Evolutionary conservation across 2,113 vertebrate genomes (phyloP), one percentile per base, ranked within the genome.

Genomic region (Procavia capensis): DNA sequence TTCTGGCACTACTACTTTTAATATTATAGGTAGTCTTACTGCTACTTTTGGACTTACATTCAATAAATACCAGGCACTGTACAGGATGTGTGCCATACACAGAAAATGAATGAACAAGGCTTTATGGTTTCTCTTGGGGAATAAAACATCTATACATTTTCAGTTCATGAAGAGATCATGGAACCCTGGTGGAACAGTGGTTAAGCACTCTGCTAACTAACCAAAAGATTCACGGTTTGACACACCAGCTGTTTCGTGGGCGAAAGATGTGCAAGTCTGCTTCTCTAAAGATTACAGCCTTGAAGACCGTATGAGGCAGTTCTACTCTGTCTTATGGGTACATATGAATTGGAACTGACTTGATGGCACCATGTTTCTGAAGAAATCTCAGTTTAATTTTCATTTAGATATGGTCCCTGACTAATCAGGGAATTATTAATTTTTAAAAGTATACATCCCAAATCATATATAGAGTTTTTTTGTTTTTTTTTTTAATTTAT

Each of bases 61-160:
- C 50, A 82, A 22, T 94, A 94, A 93, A 95, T 96, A 45, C 45
- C 39, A 80, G 63, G 45, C 34, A 68, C 64, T 72, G 25, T 54
- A 88, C 29, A 76, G 82, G 57, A 91, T 66, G 27, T 45, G 5
- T 85, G 20, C 41, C 79, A 68, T 39, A 88, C 59, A 76, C 90
- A 82, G 88, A 89, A 87, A 92, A 93, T 57, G 54, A 85, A 90
- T 72, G 70, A 93, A 68, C 24, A 80, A 6, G 29, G 19, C 20
- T 85, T 39, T 34, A 27, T 39, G 59, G 24, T 34, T 75, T 22
- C 47, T 66, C 3, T 25, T 47, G 87, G 59, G 20, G 4, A 70
- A 75, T 13, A 94, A 78, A 70, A 75, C 72, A 9, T 75, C 22
- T n/a, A 34, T 22, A n/a, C 83, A 63, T 3, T 85, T 81, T 76